Percentiles rank a stretch among this genome's conserved stretches.
Evolutionary conservation across 1,140 invertebrate genomes (phyloP).

Genomic region (Adoxophyes honmai): DNA sequence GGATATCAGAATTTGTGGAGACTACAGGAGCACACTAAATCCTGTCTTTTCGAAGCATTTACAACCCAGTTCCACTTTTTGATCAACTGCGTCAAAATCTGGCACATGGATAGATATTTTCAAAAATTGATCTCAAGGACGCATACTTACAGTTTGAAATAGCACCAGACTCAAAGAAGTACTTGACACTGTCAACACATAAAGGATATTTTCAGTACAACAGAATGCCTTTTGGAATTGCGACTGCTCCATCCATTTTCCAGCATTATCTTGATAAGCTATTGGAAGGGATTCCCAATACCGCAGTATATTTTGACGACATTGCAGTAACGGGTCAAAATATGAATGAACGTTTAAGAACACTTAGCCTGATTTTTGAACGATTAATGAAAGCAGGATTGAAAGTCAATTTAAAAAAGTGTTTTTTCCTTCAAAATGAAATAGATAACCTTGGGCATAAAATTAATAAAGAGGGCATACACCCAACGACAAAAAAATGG

Average conservation of each 20-base stretch:
- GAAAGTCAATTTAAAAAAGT: too few species aligned
- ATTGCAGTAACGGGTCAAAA: too few species aligned
- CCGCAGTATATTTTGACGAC: too few species aligned
- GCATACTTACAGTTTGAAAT: constrained; percentile 21
- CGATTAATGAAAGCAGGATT: too few species aligned
- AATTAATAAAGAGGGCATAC: too few species aligned
- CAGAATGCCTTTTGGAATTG: constrained; percentile 2
- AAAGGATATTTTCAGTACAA: neutral
- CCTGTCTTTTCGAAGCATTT: constrained; percentile 10
- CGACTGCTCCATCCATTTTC: neutral
- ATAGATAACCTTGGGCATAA: too few species aligned
- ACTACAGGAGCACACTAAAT: constrained; percentile 17
- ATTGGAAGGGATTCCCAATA: neutral
- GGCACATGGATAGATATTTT: constrained; percentile 5
- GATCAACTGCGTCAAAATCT: constrained; percentile 18
- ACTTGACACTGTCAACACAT: neutral
- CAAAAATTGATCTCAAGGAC: constrained; percentile 20
- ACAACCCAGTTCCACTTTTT: constrained; percentile 20
- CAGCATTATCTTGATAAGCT: neutral
- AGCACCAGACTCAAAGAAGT: constrained; percentile 3
- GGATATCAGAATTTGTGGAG: constrained; percentile 14
- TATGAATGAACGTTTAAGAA: too few species aligned
- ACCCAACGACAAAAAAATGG: too few species aligned
- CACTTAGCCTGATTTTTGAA: too few species aligned
- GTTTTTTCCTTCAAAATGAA: too few species aligned